Evolutionary conservation across 2,888 invertebrate species (phyloP), one percentile per base, ranked within the genome.

Genomic region (Subacronicta megacephala): DNA sequence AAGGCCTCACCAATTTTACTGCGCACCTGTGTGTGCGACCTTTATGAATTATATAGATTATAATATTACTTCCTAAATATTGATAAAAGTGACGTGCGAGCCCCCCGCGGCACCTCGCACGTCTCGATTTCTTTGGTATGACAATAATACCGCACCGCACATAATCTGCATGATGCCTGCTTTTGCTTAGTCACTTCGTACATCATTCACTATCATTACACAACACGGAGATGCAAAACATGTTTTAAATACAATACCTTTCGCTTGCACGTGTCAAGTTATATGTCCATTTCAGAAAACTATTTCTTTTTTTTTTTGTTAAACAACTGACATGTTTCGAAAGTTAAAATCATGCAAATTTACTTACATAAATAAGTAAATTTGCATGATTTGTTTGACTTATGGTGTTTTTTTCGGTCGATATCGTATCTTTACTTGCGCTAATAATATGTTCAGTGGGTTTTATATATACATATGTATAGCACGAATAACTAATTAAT

Each of bases 1-100:
- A 62, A 62, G 62, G 62, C 13, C 31, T 9, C 37, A 20, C 26
- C 26, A 18, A 15, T 7, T 9, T 23, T 13, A 41, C 23, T 17
- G 35, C 35, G 35, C 15, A 31, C 31, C 15, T 62, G 26, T 49
- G 66, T 20, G 9, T 31, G 44, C 17, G 31, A 2, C 16, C 49
- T 41, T 20, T 37, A n/a, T 20, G 2, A 3, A 9, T 40, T 43
- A 15, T 9, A 26, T 33, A 16, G 7, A 23, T 23, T 9, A 23
- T 13, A 17, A n/a, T 18, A 31, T 31, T 16, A 7, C 18, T 33
- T 23, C 23, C 1, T 33, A 7, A 33, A 20, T n/a, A 40, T 1
- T 23, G 41, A 41, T 41, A 15, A 35, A 15, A 35, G 16, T 35
- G 17, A 13, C 1, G 13, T 15, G 10, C 15, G 26, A 26, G 10